Evolutionary conservation across 35 echinoderm and acorn worm species (phyloP), one percentile per base, ranked within the genome.

Genomic region (Patiria miniata): DNA sequence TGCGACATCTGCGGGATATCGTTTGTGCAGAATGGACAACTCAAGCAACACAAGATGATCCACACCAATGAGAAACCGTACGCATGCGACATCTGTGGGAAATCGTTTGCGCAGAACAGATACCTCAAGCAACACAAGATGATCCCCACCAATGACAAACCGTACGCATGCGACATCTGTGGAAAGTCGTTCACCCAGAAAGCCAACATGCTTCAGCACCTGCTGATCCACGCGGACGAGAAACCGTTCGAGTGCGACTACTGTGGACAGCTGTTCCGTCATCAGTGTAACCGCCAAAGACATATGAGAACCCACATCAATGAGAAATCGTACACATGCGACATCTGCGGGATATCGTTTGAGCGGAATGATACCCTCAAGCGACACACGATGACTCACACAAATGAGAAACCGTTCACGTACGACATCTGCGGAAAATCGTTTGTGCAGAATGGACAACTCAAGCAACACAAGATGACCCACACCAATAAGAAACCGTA

Each of bases 371-470:
- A 6, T 17, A 65, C 28, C 28, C 38, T 85, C 14, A 50, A 39
- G 37, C 37, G 22, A 14, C 88, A 90, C 51, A 81, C 53, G 23
- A 53, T 28, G 59, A 85, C 29, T 1, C 88, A 90, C 81, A n/a
- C n/a, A n/a, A 73, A 81, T 38, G 79, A 86, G 23, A 90, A 78
- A 36, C 36, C 68, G 14, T 68, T 37, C 68, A 85, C 9, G n/a
- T 89, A 79, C 36, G 26, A 18, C 19, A 65, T 44, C 37, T 89
- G 87, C 29, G 37, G 44, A 8, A 89, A 83, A 47, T 22, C 78
- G 37, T 89, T 89, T 36, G 37, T 79, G 8, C 80, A 83, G 1
- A 19, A 36, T 9, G 55, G 28, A 12, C 37, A 36, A 16, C n/a
- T 89, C 54, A 61, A 34, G n/a, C n/a, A n/a, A n/a, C n/a, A n/a